Base-by-base conservation (phyloP, 2,888 invertebrate species). In the Amiota minor region DNA sequence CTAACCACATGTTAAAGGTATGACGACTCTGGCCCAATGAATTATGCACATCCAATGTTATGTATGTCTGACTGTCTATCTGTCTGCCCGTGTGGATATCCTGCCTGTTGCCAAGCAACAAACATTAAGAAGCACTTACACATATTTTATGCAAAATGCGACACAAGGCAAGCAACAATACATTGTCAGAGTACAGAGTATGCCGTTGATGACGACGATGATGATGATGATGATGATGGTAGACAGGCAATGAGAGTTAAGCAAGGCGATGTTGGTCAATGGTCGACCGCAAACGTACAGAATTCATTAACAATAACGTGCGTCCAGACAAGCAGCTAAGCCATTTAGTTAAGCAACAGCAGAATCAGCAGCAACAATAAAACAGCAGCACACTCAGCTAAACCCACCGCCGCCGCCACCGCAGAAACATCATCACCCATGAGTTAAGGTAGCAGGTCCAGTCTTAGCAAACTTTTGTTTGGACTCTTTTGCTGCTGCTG, bases 281-380 rank as follows among this genome's bases (percentile, higher is more conserved):
- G 20, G 10, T 20, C 18, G 9, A 12, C 64, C n/a, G 11, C 23
- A 35, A 45, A 20, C 64, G 45, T 23, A 16, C 23, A 53, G 53
- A 68, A 50, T 68, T 70, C 70, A 70, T 70, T 70, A 70, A 70
- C 70, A 70, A 70, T 70, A 70, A 59, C 50, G 70, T 70, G 46
- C 61, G 56, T 20, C 35, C 49, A 46, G 2, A 14, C 47, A 45
- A 9, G 49, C 65, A 47, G 23, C 45, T 35, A 62, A 45, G 62
- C 16, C 59, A 47, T 70, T 70, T 59, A 70, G 59, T 62, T 23
- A 12, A 14, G 62, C 62, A 18, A 23, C 61, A 61, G 18, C 18
- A 53, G 12, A 14, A 53, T 53, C 53, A 11, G 53, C 53, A 53
- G 12, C 53, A 12, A 9, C 53, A 53, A 16, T 9, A 53, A 16